Percentiles rank a stretch among this genome's conserved stretches.
These are phyloP conservation scores for Petroica traversi DNA, from an alignment of 2,113 vertebrate genomes.

Conservation along the genomic window DNA sequence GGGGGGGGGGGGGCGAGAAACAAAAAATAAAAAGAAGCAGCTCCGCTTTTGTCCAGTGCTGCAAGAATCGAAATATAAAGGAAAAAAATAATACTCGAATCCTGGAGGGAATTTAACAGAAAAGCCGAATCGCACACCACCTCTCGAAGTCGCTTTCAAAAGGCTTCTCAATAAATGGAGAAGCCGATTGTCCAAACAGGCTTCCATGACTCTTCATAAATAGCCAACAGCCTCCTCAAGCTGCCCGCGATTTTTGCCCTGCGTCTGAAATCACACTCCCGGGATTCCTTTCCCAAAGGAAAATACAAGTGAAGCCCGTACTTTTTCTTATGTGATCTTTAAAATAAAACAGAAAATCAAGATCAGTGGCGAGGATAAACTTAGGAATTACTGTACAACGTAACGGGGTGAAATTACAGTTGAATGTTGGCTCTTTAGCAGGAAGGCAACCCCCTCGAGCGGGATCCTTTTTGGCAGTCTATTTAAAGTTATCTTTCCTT, in stretches of 20 bases:
- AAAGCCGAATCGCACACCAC: not conserved
- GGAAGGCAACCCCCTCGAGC: not conserved
- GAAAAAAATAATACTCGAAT: not conserved
- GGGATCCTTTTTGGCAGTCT: not conserved
- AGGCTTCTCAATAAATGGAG: not conserved
- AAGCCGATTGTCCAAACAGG: slow-evolving; percentile 9
- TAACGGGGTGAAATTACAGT: not conserved
- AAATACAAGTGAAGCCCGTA: not conserved
- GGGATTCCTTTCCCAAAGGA: not conserved
- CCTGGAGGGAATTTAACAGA: not conserved
- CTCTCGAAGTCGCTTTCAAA: not conserved
- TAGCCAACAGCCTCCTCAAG: not conserved
- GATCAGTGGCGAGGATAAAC: not conserved
- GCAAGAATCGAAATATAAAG: not conserved
- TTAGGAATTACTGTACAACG: not conserved
- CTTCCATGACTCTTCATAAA: slow-evolving; percentile 12
- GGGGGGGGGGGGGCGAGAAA: too few relatives aligned
- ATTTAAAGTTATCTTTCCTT: slow-evolving; percentile 42
- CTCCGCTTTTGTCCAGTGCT: not conserved
- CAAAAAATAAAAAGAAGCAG: not conserved
- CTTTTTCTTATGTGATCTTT: not conserved
- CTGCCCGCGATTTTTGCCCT: not conserved
- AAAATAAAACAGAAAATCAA: slow-evolving; percentile 21
- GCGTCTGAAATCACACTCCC: not conserved
- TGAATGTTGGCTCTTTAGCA: not conserved